Base-by-base conservation (phyloP, 2,888 invertebrate genomes). In the Hyles lineata region DNA sequence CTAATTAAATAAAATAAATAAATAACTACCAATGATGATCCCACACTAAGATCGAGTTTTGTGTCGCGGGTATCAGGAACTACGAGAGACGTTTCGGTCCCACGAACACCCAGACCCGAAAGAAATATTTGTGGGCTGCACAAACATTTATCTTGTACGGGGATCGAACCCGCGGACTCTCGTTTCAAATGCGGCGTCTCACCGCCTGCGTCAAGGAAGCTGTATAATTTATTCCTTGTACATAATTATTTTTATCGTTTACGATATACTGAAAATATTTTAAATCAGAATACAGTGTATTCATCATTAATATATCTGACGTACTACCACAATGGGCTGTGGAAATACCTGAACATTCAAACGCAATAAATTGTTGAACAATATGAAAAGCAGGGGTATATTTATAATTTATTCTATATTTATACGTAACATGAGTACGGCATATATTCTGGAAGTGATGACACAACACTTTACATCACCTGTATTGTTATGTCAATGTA, bases 401-500 rank as follows among this genome's bases (percentile, higher is more conserved):
- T 50, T 61, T 29, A 61, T 71, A 17, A 25, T 19, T 21, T 50
- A 60, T 61, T 62, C 25, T 71, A 25, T 62, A 1, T 55, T 52
- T 63, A 11, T 19, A 43, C 21, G 63, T 43, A 71, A 58, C 35
- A 43, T 72, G 72, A 72, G 32, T 67, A 58, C 58, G 23, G 55
- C 35, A 67, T 67, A 58, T 67, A 63, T 58, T 55, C 55, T 25
- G 55, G 21, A 62, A 43, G 25, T 29, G n/a, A 83, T 85, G 84
- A 85, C 77, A 78, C 74, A 79, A 80, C 76, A 70, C 15, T 74
- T 81, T 82, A 80, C 76, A 80, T 80, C 83, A 84, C 62, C 58
- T 80, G 77, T 80, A 83, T 80, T 83, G 83, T 82, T 76, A 80
- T 84, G 82, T 82, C 80, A 85, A 77, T 82, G 76, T 77, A 77